A percentile compares a stretch with the other conserved stretches of the same genome.
phyloP scores from a whole-genome alignment of 2,888 invertebrate genomes.

The Lithophane semibrunnea region DNA sequence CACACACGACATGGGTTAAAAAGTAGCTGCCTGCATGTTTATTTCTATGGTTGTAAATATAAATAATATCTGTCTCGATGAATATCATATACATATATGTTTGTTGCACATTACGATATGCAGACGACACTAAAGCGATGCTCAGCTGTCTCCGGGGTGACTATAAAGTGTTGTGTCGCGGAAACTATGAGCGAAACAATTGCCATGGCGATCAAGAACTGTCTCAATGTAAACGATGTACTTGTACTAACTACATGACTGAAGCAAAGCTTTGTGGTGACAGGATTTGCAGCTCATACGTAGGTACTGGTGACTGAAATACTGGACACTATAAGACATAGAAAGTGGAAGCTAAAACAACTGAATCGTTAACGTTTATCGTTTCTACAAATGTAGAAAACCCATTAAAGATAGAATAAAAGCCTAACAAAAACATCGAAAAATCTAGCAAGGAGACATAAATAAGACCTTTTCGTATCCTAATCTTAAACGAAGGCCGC shows the following conservation, averaged over 20 bases:
- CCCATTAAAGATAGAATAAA: conserved; percentile 36
- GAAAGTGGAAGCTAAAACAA: neutral
- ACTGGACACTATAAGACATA: neutral
- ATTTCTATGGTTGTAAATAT: neutral
- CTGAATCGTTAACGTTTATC: conserved; percentile 20
- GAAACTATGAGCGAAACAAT: conserved; percentile 76
- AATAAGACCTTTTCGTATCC: conserved; percentile 53
- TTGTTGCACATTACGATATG: conserved; percentile 50
- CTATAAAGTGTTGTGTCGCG: conserved; percentile 84
- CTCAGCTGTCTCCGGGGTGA: conserved; percentile 71
- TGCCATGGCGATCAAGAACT: conserved; percentile 33
- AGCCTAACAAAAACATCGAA: conserved; percentile 32
- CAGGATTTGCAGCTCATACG: neutral
- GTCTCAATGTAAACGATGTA: conserved; percentile 42
- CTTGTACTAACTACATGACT: conserved; percentile 17
- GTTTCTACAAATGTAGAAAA: conserved; percentile 39
- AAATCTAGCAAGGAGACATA: conserved; percentile 37
- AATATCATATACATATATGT: conserved; percentile 16
- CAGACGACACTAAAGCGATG: conserved; percentile 69
- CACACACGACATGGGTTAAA: neutral
- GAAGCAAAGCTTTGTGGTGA: neutral
- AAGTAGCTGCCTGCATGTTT: neutral
- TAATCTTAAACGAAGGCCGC: conserved; percentile 48
- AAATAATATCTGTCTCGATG: conserved; percentile 24
- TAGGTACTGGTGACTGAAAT: neutral